Conservation (phyloP, 2,113 vertebrate species). For the Corythornis vintsioides region DNA sequence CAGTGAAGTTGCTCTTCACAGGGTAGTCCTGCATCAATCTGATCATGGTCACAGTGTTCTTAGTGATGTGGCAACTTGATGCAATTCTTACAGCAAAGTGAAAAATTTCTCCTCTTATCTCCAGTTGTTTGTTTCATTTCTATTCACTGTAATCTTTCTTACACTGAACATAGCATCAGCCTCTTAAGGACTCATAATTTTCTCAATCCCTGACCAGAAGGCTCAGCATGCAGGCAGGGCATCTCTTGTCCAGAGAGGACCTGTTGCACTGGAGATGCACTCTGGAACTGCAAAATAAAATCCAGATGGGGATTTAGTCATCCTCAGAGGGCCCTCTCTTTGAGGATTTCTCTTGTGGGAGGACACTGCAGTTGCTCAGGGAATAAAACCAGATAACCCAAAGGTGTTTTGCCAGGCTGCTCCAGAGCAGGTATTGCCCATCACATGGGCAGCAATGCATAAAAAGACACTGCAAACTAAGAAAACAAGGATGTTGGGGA, state of each 20-base stretch:
- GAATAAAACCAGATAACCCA: background rate
- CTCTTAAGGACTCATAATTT: background rate
- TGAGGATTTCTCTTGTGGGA: rapidly evolving
- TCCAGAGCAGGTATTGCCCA: background rate
- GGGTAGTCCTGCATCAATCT: background rate
- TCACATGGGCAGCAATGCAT: background rate
- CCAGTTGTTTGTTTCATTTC: background rate
- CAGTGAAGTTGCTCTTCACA: background rate
- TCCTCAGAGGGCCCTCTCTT: background rate
- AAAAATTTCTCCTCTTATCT: background rate
- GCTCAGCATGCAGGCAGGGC: rapidly evolving
- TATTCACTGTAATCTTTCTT: background rate
- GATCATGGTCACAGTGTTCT: background rate
- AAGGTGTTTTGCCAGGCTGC: background rate
- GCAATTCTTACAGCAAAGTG: background rate
- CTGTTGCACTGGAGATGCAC: background rate
- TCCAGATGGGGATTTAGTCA: background rate
- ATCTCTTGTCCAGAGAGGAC: background rate
- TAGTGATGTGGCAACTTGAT: background rate
- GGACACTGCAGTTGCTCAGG: background rate
- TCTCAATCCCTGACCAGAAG: background rate
- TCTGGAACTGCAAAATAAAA: background rate
- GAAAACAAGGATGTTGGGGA: background rate
- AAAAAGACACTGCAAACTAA: background rate
- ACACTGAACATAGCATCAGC: background rate